Evolutionary conservation across 1,140 invertebrate genomes (phyloP).

Genomic region (Drosophila sproati): DNA sequence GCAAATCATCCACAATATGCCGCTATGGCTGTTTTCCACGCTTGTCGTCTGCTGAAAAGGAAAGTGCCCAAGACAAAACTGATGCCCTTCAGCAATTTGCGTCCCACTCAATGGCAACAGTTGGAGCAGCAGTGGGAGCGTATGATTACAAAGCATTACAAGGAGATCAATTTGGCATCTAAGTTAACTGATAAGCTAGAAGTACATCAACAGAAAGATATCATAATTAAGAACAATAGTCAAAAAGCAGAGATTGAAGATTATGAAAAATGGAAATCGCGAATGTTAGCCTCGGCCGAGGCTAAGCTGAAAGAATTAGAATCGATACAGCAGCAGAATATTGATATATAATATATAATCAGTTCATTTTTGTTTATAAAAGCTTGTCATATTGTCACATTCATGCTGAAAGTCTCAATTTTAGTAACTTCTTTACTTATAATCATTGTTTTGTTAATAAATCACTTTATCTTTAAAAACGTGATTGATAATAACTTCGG

Average conservation of each 20-base stretch:
- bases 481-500: conserved; percentile 45
- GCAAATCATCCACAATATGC: conserved; percentile 84
- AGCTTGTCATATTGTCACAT: not conserved
- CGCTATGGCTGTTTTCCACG: conserved; percentile 84
- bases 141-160: conserved; percentile 74
- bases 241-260: conserved; percentile 60
- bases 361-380: not conserved
- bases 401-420: not conserved
- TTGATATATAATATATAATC: not conserved
- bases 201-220: conserved; percentile 30
- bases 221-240: conserved; percentile 13
- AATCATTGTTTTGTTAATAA: not conserved
- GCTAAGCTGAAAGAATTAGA: conserved; percentile 53
- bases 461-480: not conserved
- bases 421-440: not conserved
- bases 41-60: conserved; percentile 82
- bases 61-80: conserved; percentile 82
- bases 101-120: conserved; percentile 83
- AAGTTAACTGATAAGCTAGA: conserved; percentile 55
- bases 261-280: conserved; percentile 76
- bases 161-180: conserved; percentile 20
- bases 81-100: conserved; percentile 82
- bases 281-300: conserved; percentile 67
- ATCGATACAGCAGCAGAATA: not conserved
- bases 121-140: conserved; percentile 82